Percentiles rank a stretch among this genome's conserved stretches.
Evolutionary conservation across 2,113 vertebrate genomes (phyloP).

Genomic region (Heloderma charlesbogerti): DNA sequence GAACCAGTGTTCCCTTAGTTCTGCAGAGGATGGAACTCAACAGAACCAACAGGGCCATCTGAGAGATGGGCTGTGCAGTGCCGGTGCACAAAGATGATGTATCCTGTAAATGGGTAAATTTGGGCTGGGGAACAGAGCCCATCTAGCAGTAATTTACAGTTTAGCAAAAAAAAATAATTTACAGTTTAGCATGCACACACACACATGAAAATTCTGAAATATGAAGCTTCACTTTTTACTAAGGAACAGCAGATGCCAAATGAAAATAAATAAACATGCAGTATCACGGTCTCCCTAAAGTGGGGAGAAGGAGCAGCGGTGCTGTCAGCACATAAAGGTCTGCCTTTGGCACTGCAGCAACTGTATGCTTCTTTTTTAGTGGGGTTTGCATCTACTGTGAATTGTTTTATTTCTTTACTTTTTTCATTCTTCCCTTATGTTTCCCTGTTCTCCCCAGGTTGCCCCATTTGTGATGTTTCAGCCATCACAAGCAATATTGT

Average conservation of each 20-base stretch:
- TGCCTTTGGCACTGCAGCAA: background rate
- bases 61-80: background rate
- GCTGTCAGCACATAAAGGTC: background rate
- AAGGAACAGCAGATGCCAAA: background rate
- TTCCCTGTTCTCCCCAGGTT: slow-evolving; percentile 4
- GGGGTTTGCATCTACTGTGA: slow-evolving; percentile 12
- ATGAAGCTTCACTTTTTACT: background rate
- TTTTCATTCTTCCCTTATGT: slow-evolving; percentile 24
- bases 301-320: background rate
- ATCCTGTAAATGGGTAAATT: background rate
- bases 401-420: slow-evolving; percentile 8
- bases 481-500: slow-evolving; percentile 28
- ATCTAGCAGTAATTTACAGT: slow-evolving; percentile 33
- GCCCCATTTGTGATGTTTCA: slow-evolving; percentile 46
- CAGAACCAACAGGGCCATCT: background rate
- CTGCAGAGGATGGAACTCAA: background rate
- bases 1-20: background rate
- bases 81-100: background rate
- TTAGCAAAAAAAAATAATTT: slow-evolving; percentile 28
- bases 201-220: slow-evolving; percentile 14
- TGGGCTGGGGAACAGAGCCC: background rate
- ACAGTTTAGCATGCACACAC: background rate
- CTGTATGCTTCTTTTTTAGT: slow-evolving; percentile 32
- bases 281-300: background rate
- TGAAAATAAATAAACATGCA: slow-evolving; percentile 48